Evolutionary conservation across 2,113 vertebrate genomes (phyloP), one percentile per base, ranked within the genome.

Genomic region (Entelurus aequoreus): DNA sequence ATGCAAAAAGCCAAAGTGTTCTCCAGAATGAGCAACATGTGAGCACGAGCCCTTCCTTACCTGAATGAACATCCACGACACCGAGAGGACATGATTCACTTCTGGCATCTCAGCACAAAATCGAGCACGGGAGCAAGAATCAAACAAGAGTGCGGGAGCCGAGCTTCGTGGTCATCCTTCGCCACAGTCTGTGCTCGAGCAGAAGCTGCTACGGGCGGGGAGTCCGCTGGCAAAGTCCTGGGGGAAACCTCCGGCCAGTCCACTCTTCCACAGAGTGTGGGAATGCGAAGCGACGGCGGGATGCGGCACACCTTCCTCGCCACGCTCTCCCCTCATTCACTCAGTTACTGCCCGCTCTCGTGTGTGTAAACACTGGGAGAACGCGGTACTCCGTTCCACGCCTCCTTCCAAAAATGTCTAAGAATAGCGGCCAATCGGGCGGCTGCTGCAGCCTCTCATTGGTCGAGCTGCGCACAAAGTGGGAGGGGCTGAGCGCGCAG

Each of bases 61-160:
- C 88, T 90, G 81, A 85, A 79, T 65, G 66, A 71, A 74, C 72
- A 79, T 88, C 88, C 85, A 74, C 48, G 77, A 85, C 42, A 79
- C n/a, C 5, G 80, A 69, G 63, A 79, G 63, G 76, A 77, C 68
- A 78, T 60, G 69, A 68, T 13, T 84, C 71, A 84, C 81, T 75
- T 91, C 84, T 78, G 86, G 88, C 90, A 91, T 91, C 71, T 81
- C 88, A 85, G 80, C 80, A 28, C 61, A 77, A 70, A 74, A 58
- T 73, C 19, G 65, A 75, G 69, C 77, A 81, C 67, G 62, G 60
- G 48, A 69, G 62, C 61, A 66, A 54, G 68, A 75, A 62, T 44
- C 51, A 71, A 76, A 79, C 16, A 57, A 21, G 65, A 19, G n/a
- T 58, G 50, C 55, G 5, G 36, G 67, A 44, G 67, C 65, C 44